phyloP scores from a whole-genome alignment of 1,140 invertebrate genomes.

The Uloborus diversus region DNA sequence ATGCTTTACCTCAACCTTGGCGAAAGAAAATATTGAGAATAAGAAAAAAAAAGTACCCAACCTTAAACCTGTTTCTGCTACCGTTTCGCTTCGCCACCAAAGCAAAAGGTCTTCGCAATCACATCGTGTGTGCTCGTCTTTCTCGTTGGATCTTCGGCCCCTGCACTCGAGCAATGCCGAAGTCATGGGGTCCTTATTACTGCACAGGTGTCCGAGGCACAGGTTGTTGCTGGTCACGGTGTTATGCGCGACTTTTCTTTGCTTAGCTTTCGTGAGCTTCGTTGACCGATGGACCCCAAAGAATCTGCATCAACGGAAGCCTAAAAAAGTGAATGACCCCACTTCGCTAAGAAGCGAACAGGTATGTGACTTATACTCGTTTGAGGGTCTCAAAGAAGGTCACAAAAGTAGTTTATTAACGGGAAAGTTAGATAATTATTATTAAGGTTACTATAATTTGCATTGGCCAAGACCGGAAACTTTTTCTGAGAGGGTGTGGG shows the following conservation, averaged over 20 bases:
- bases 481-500: too few relatives aligned
- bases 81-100: too few relatives aligned
- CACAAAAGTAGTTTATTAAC: too few relatives aligned
- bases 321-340: constrained; percentile 39
- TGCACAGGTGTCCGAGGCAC: constrained; percentile 11
- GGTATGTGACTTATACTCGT: not conserved
- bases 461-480: too few relatives aligned
- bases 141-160: not conserved
- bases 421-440: too few relatives aligned
- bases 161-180: not conserved
- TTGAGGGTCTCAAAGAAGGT: too few relatives aligned
- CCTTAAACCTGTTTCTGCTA: constrained; percentile 22
- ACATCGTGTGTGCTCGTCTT: too few relatives aligned
- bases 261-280: not conserved
- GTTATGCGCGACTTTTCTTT: not conserved
- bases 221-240: not conserved
- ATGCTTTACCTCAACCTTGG: constrained; percentile 38
- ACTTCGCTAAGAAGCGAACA: not conserved
- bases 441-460: too few relatives aligned
- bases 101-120: too few relatives aligned
- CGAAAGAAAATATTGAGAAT: too few relatives aligned
- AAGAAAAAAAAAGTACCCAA: too few relatives aligned
- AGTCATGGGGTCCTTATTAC: constrained; percentile 3
- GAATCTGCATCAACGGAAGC: not conserved
- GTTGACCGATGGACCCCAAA: constrained; percentile 24